A percentile compares a stretch with the other conserved stretches of the same genome.
These are phyloP conservation scores for Cheirogaleus medius DNA, from an alignment of 2,113 vertebrate species.

Conservation along the genomic window DNA sequence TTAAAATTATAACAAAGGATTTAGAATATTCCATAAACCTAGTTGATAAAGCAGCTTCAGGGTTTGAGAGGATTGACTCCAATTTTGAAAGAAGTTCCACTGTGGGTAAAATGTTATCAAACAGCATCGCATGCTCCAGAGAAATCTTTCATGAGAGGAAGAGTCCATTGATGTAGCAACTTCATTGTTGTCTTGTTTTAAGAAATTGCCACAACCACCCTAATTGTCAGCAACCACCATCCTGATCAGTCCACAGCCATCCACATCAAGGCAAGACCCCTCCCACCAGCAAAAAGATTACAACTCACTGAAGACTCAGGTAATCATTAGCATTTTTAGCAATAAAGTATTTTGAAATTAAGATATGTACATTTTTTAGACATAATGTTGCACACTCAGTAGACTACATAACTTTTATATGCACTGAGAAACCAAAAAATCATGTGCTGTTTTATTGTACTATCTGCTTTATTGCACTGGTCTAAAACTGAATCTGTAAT, in stretches of 20 bases:
- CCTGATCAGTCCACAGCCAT: not conserved
- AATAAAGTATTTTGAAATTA: not conserved
- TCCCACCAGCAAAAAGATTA: not conserved
- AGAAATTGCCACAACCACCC: not conserved
- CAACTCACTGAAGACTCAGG: not conserved
- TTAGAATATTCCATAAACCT: not conserved
- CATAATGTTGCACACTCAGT: not conserved
- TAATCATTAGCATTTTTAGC: not conserved
- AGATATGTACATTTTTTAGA: not conserved
- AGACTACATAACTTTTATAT: not conserved
- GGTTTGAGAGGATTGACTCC: not conserved
- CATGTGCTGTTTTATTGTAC: not conserved
- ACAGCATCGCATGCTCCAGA: not conserved
- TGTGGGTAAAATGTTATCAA: not conserved
- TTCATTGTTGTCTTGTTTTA: not conserved
- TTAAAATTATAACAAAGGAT: not conserved
- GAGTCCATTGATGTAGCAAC: not conserved
- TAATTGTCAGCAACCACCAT: not conserved
- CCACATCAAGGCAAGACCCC: not conserved
- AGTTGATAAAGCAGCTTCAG: not conserved
- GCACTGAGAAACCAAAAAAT: not conserved
- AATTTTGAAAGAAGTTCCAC: not conserved
- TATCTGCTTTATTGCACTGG: not conserved
- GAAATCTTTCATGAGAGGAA: not conserved
- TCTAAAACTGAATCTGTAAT: not conserved